Evolutionary conservation across 92 coral and sea anemone genomes (phyloP), one percentile per base, ranked within the genome.

Genomic region (Paragorgia papillata): DNA sequence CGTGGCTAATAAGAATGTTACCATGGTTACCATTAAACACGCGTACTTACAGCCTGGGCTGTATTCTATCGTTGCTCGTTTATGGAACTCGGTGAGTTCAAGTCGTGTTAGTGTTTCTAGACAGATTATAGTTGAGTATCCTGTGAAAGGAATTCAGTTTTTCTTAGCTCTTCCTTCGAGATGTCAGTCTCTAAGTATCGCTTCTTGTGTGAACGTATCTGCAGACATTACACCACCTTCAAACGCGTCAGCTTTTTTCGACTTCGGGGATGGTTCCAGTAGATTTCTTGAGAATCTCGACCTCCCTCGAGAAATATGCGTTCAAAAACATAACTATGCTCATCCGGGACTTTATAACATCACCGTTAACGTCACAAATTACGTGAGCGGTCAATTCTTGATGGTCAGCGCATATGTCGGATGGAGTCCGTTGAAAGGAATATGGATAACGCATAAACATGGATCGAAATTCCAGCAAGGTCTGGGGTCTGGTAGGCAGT

Each of bases 281-380:
- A 43, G 74, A 19, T 35, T 67, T 22, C 28, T 25, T 31, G 44
- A 50, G 17, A 73, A 68, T 0, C 62, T 83, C 13, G 84, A 86
- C 60, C 71, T 81, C 1, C 53, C 67, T 8, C 55, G 48, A 2
- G 56, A 61, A 9, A 82, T 85, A 32, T 86, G 71, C 46, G 26
- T 60, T 24, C 65, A 68, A 9, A 39, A 27, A 13, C 96, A 86
- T 71, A 86, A 43, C 50, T 93, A 79, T 80, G 43, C 18, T 0
- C 68, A 19, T n/a, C 84, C 83, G 25, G 89, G 88, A 12, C 51
- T 85, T 29, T 93, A 80, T 73, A 50, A 71, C 18, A 76, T 76
- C 30, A 67, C 85, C 17, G 97, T 89, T 17, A 90, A 88, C 66
- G 79, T 93, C 53, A 87, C 91, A 29, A 93, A 93, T 79, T 85